These are phyloP conservation scores for Sebastes minor DNA, from an alignment of 2,797 vertebrate genomes.

Conservation along the genomic window DNA sequence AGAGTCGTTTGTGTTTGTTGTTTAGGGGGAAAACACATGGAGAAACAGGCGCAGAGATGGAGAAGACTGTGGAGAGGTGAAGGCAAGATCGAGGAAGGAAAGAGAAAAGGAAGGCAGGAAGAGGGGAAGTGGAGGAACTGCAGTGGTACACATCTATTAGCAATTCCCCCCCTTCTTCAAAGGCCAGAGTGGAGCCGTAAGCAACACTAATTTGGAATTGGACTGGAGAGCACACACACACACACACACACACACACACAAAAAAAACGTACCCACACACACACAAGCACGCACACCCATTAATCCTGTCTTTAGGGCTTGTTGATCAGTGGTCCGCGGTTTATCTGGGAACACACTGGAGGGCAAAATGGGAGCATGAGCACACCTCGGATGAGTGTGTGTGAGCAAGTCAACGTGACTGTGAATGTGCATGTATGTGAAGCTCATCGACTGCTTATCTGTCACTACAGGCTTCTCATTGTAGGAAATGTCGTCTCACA, in stretches of 20 bases:
- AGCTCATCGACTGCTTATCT: background rate
- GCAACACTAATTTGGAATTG: conserved; percentile 55
- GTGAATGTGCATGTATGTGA: background rate
- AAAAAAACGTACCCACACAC: background rate
- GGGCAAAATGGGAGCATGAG: conserved; percentile 19
- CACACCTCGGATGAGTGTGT: background rate
- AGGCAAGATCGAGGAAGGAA: background rate
- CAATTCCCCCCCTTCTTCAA: conserved; percentile 72
- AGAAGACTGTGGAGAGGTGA: background rate
- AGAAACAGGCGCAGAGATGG: background rate
- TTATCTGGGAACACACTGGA: conserved; percentile 30
- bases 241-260: background rate
- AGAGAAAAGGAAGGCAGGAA: background rate
- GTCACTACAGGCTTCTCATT: background rate
- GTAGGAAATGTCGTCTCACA: background rate
- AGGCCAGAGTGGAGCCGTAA: conserved; percentile 64
- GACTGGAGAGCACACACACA: conserved; percentile 13
- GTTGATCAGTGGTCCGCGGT: conserved; percentile 41
- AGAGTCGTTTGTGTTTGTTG: background rate
- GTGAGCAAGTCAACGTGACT: background rate
- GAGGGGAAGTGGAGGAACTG: background rate
- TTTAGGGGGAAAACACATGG: background rate
- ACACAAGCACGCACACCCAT: conserved; percentile 24
- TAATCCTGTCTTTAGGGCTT: conserved; percentile 54
- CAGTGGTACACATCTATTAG: conserved; percentile 65